Evolutionary conservation across 2,797 vertebrate genomes (phyloP).

Genomic region (Melanotaenia nigrans): DNA sequence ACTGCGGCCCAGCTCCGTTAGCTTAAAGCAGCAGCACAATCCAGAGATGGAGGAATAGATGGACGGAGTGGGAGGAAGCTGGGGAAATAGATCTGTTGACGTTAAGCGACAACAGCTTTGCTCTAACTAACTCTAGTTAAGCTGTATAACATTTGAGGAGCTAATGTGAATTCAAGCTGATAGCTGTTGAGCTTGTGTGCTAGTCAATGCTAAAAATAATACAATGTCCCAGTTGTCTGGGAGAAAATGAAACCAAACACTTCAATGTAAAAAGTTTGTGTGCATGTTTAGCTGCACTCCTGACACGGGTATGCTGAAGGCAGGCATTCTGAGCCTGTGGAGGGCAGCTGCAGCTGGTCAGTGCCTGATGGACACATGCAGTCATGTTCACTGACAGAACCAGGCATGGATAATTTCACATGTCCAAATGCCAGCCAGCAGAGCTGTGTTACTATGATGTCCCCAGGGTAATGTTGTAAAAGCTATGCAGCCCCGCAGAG

Average conservation of each 20-base stretch:
- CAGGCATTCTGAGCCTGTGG: constrained; percentile 20
- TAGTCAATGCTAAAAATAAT: constrained; percentile 60
- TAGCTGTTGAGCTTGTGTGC: constrained; percentile 41
- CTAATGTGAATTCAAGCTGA: constrained; percentile 51
- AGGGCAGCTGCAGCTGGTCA: constrained; percentile 48
- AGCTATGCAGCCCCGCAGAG: constrained; percentile 44
- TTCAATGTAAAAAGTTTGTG: constrained; percentile 36
- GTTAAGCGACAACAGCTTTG: constrained; percentile 65
- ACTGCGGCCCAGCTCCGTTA: constrained; percentile 57
- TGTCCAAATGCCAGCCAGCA: constrained; percentile 60
- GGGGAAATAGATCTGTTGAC: constrained; percentile 45
- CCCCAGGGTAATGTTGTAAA: constrained; percentile 58
- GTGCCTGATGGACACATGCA: constrained; percentile 61
- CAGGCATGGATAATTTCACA: constrained; percentile 60
- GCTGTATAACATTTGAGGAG: constrained; percentile 35
- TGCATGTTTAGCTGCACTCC: constrained; percentile 33
- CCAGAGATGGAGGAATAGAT: constrained; percentile 40
- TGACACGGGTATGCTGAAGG: constrained; percentile 16
- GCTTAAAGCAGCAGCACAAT: constrained; percentile 47
- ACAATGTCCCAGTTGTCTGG: constrained; percentile 46
- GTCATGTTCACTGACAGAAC: constrained; percentile 58
- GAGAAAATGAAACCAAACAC: constrained; percentile 40
- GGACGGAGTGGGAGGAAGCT: constrained; percentile 34
- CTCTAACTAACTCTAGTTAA: constrained; percentile 41
- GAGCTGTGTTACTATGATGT: constrained; percentile 45